Conservation (phyloP, 2,888 invertebrate species). For the Caenorhabditis imperialis region DNA sequence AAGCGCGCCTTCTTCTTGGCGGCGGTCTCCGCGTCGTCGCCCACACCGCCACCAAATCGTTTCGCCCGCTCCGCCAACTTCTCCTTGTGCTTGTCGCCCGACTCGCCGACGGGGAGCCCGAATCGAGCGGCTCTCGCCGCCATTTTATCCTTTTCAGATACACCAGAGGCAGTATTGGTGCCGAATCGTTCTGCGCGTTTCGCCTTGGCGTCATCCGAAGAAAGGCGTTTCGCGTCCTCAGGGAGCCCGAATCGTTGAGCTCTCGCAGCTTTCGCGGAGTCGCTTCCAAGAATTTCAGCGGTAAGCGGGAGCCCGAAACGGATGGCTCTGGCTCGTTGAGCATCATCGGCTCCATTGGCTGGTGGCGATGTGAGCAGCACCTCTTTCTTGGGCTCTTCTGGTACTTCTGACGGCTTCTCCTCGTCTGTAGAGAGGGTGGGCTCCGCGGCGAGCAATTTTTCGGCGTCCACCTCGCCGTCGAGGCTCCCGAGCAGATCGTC, state of each 20-base stretch:
- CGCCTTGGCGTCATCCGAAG: slow-evolving; percentile 38
- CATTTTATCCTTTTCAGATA: slow-evolving; percentile 4
- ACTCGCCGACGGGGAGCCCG: slow-evolving; percentile 32
- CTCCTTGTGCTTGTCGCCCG: neutral
- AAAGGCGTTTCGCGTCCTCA: slow-evolving; percentile 26
- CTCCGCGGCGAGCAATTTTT: slow-evolving; percentile 13
- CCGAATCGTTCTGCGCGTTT: slow-evolving; percentile 46
- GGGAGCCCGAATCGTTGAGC: slow-evolving; percentile 37
- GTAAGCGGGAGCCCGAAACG: slow-evolving; percentile 50
- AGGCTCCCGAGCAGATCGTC: slow-evolving; percentile 49
- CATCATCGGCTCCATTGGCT: slow-evolving; percentile 15
- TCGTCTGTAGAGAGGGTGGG: neutral
- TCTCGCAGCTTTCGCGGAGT: slow-evolving; percentile 38
- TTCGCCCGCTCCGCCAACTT: slow-evolving; percentile 44
- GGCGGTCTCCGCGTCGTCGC: slow-evolving; percentile 36
- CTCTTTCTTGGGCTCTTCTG: slow-evolving; percentile 9
- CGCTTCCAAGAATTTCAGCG: slow-evolving; percentile 11
- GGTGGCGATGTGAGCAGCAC: slow-evolving; percentile 10
- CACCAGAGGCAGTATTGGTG: neutral
- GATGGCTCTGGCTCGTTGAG: slow-evolving; percentile 34
- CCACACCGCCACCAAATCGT: slow-evolving; percentile 30
- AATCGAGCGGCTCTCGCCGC: slow-evolving; percentile 49
- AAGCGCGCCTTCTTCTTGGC: slow-evolving; percentile 50
- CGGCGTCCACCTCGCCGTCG: slow-evolving; percentile 33
- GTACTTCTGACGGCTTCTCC: neutral